Evolutionary conservation across 2,797 vertebrate genomes (phyloP).

Genomic region (Pseudochirops corinnae): DNA sequence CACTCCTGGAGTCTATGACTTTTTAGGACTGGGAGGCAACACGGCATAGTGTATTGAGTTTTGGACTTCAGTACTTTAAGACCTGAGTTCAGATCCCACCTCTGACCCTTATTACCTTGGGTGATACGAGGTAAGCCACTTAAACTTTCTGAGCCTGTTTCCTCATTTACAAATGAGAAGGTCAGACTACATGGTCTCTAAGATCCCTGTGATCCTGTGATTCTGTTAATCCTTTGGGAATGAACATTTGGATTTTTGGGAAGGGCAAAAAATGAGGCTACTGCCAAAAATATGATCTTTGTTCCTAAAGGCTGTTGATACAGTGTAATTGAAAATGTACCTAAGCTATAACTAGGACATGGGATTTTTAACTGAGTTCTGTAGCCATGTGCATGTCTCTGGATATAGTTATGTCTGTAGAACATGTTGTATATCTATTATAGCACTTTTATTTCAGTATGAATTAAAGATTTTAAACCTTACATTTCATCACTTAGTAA

Average conservation of each 20-base stretch:
- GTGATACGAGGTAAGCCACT: not conserved
- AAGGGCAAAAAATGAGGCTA: not conserved
- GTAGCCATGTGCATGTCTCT: not conserved
- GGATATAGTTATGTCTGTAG: constrained; percentile 2
- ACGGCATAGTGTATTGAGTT: not conserved
- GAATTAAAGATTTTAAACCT: constrained; percentile 29
- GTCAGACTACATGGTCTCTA: not conserved
- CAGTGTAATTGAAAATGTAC: not conserved
- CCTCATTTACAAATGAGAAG: not conserved
- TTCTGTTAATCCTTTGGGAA: not conserved
- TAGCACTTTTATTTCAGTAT: constrained; percentile 21
- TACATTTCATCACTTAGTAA: constrained; percentile 48
- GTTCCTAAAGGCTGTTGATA: not conserved
- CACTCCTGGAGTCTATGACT: not conserved
- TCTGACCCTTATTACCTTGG: not conserved
- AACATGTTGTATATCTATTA: constrained; percentile 18
- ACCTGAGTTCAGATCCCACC: not conserved
- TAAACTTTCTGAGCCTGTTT: not conserved
- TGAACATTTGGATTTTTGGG: not conserved
- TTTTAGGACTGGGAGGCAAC: not conserved
- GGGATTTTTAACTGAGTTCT: constrained; percentile 55
- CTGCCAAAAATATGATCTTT: not conserved
- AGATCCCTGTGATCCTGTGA: not conserved
- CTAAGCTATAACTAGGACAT: not conserved
- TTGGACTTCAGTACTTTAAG: not conserved